Conservation (phyloP, 2,113 vertebrate genomes). For the Puffinus mauretanicus region DNA sequence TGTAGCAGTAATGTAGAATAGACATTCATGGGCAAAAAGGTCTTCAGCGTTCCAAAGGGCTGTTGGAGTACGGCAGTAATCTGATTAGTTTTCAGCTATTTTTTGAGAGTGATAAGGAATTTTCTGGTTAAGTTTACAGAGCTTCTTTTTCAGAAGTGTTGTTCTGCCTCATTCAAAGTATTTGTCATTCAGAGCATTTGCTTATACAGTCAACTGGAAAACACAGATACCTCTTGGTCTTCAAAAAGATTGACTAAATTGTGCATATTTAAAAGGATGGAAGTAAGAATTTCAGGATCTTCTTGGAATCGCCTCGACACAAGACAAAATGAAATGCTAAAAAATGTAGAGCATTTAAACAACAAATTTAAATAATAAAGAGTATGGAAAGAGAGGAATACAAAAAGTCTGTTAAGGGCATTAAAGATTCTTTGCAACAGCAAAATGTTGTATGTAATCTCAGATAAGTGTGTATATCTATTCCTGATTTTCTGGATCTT, state of each 20-base stretch:
- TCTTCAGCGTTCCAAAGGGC: neutral
- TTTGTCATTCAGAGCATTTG: neutral
- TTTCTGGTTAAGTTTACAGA: neutral
- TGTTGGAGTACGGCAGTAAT: neutral
- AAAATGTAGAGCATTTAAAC: neutral
- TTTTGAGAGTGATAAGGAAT: neutral
- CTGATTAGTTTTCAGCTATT: neutral
- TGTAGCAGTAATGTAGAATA: neutral
- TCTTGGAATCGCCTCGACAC: neutral
- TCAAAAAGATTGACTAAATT: neutral
- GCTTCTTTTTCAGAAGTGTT: neutral
- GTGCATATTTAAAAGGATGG: neutral
- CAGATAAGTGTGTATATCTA: neutral
- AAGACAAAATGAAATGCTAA: neutral
- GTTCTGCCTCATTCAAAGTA: neutral
- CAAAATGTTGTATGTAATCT: neutral
- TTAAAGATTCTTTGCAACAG: neutral
- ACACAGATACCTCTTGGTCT: neutral
- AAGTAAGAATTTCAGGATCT: neutral
- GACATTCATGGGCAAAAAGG: neutral
- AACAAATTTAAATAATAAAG: neutral
- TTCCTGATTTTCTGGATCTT: neutral
- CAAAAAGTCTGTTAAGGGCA: neutral
- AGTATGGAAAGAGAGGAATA: neutral
- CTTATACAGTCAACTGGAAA: neutral